These are phyloP conservation scores for Silurus meridionalis DNA, from an alignment of 2,113 vertebrate species.

Conservation along the genomic window DNA sequence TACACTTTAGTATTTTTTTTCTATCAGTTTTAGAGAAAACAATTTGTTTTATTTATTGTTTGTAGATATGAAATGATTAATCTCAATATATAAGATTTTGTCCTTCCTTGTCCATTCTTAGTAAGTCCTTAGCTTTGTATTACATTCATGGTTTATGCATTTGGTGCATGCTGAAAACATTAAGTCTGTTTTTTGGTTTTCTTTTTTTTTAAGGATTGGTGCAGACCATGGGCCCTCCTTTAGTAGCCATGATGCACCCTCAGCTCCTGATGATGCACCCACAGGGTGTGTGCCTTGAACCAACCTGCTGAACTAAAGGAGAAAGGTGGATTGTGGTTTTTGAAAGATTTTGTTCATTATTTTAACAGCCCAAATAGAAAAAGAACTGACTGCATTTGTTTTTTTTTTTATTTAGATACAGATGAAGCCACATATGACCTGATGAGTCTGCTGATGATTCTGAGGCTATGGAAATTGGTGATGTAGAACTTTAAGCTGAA, in stretches of 20 bases:
- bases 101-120: not conserved
- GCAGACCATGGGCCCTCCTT: constrained; percentile 92
- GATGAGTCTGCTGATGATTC: constrained; percentile 76
- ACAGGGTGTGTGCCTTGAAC: constrained; percentile 80
- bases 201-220: constrained; percentile 78
- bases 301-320: constrained; percentile 87
- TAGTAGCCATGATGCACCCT: constrained; percentile 98
- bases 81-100: not conserved
- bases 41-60: not conserved
- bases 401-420: constrained; percentile 71
- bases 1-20: not conserved
- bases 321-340: constrained; percentile 75
- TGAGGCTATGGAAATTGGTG: constrained; percentile 86
- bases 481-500: constrained; percentile 78
- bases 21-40: not conserved
- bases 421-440: constrained; percentile 85
- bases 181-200: not conserved
- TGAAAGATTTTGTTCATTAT: not conserved
- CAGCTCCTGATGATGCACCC: constrained; percentile 84
- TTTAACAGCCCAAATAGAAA: not conserved
- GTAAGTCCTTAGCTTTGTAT: not conserved
- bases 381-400: too few species aligned
- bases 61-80: not conserved
- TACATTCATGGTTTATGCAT: not conserved
- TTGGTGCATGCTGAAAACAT: not conserved